Evolutionary conservation across 2,888 invertebrate species (phyloP).

Genomic region (Capitulum mitella): DNA sequence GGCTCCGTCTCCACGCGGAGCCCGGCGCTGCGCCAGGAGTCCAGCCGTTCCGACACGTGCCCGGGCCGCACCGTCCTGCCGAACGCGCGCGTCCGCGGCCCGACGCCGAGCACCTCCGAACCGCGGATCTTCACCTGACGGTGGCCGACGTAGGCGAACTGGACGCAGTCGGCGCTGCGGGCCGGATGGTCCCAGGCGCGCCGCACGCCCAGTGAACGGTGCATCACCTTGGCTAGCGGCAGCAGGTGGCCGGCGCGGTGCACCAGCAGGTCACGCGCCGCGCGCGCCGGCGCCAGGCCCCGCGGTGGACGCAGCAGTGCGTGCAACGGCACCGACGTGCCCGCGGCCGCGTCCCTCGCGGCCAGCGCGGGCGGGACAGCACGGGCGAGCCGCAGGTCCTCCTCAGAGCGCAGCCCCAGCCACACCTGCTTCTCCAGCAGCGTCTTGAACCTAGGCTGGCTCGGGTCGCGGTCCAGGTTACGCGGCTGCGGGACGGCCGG

Average conservation of each 20-base stretch:
- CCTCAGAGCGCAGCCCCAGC: neutral
- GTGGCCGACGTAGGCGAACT: neutral
- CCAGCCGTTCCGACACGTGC: neutral
- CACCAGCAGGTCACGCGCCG: neutral
- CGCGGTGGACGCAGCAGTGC: neutral
- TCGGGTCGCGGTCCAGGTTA: neutral
- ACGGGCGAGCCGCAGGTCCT: neutral
- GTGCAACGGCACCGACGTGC: neutral
- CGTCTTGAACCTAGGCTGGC: neutral
- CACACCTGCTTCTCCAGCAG: constrained; percentile 19
- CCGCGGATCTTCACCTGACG: neutral
- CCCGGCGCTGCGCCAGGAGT: too few species aligned
- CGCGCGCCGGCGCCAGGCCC: neutral
- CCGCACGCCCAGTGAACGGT: neutral
- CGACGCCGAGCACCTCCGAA: neutral
- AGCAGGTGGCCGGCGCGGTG: neutral
- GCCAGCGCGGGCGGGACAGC: neutral
- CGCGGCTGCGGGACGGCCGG: too few species aligned
- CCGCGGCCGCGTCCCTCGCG: neutral
- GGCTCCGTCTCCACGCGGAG: neutral
- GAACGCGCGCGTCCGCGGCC: neutral
- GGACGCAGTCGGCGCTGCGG: neutral
- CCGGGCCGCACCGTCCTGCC: neutral
- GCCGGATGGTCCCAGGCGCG: neutral
- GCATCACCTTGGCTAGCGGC: neutral